phyloP scores from a whole-genome alignment of 35 echinoderm and acorn worm species.

The Stichopus chloronotus region DNA sequence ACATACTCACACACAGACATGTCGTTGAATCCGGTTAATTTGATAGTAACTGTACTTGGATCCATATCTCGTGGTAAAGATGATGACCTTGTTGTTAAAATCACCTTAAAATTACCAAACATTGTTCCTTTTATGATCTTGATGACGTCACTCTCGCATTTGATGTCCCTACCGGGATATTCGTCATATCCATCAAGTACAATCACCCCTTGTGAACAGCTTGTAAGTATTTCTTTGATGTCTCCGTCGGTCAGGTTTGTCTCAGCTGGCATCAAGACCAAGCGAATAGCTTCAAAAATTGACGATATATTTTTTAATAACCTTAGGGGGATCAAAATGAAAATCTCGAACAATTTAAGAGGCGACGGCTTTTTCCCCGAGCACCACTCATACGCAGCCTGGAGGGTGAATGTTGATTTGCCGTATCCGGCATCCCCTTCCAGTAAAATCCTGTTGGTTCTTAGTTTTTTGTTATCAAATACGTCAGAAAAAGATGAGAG shows the following conservation, averaged over 20 bases:
- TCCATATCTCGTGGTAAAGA: background rate
- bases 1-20: background rate
- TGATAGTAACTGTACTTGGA: background rate
- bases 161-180: conserved; percentile 1
- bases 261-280: conserved; percentile 4
- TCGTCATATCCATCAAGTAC: conserved; percentile 29
- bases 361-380: background rate
- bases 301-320: background rate
- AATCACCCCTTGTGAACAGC: background rate
- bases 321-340: conserved; percentile 15
- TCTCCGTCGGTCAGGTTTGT: background rate
- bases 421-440: conserved; percentile 13
- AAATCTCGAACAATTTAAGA: background rate
- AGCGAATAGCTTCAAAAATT: background rate
- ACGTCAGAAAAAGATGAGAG: background rate
- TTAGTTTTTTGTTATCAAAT: background rate
- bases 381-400: conserved; percentile 32
- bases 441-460: background rate
- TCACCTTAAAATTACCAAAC: background rate
- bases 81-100: background rate
- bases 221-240: background rate
- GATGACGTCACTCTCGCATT: background rate
- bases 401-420: background rate
- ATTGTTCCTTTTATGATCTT: conserved; percentile 10
- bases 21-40: background rate